Evolutionary conservation across 2,888 invertebrate genomes (phyloP).

Genomic region (Anarsia innoxiella): DNA sequence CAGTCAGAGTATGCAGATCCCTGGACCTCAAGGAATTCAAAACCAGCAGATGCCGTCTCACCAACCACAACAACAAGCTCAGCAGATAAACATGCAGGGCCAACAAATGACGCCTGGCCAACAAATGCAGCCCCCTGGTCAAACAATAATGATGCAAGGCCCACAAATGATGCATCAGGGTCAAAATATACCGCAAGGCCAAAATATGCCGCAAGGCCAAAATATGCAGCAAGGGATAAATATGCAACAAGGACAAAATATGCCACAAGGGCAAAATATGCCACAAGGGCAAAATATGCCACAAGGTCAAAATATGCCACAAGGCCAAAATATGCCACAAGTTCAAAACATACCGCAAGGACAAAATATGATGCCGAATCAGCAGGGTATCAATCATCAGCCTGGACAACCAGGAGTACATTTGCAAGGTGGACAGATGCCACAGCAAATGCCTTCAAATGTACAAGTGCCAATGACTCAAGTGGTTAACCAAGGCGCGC

Average conservation of each 20-base stretch:
- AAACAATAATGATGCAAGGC: slow-evolving; percentile 34
- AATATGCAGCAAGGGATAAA: slow-evolving; percentile 27
- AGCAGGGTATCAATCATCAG: slow-evolving; percentile 10
- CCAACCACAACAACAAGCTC: slow-evolving; percentile 25
- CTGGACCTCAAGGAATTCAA: slow-evolving; percentile 29
- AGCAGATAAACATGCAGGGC: slow-evolving; percentile 42
- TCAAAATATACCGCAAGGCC: slow-evolving; percentile 28
- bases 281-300: slow-evolving; percentile 16
- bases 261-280: slow-evolving; percentile 26
- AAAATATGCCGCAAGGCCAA: slow-evolving; percentile 28
- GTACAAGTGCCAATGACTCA: slow-evolving; percentile 28
- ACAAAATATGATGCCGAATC: slow-evolving; percentile 23
- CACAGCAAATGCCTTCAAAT: slow-evolving; percentile 20
- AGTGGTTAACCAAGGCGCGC: slow-evolving; percentile 19
- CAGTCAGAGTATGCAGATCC: slow-evolving; percentile 32
- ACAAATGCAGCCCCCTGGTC: slow-evolving; percentile 18
- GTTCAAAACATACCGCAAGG: slow-evolving; percentile 26
- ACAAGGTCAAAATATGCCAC: slow-evolving; percentile 25
- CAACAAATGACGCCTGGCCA: slow-evolving; percentile 30
- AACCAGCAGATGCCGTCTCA: slow-evolving; percentile 7
- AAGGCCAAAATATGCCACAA: slow-evolving; percentile 24
- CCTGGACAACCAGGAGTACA: too few relatives aligned
- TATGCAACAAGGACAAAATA: slow-evolving; percentile 30
- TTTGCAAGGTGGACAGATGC: slow-evolving; percentile 26
- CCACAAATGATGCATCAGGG: slow-evolving; percentile 28